Conservation (phyloP, 2,113 vertebrate species). For the Uria aalge region DNA sequence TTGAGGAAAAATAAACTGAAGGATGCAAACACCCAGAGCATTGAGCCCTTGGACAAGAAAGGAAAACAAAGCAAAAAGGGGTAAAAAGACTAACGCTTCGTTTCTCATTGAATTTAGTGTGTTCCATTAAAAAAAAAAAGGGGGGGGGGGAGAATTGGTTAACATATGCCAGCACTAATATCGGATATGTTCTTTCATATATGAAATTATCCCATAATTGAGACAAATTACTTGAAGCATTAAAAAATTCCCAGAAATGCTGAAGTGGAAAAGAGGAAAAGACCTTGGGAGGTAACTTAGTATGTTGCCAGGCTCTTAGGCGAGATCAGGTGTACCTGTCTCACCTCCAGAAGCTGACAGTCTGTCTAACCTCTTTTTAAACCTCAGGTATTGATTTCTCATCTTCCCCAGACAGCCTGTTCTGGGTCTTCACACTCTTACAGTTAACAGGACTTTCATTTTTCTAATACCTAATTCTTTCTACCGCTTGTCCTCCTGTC, state of each 20-base stretch:
- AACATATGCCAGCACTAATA: background rate
- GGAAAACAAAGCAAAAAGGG: background rate
- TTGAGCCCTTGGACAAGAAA: background rate
- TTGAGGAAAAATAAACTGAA: background rate
- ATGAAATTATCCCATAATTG: background rate
- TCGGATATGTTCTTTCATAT: background rate
- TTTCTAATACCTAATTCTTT: conserved; percentile 43
- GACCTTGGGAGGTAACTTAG: background rate
- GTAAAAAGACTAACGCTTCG: background rate
- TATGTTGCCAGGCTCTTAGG: background rate
- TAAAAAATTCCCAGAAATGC: background rate
- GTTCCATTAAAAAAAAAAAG: background rate
- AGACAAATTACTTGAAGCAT: conserved; percentile 25
- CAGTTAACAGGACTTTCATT: conserved; percentile 47
- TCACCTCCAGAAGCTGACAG: conserved; percentile 23
- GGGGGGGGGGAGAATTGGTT: background rate
- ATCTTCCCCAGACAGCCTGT: conserved; percentile 30
- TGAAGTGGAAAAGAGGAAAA: background rate
- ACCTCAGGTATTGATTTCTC: conserved; percentile 47
- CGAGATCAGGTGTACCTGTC: conserved; percentile 17
- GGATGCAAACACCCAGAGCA: background rate
- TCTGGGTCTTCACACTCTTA: conserved; percentile 16
- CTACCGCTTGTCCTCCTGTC: background rate
- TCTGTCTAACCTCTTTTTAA: conserved; percentile 45
- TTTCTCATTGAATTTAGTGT: background rate